These are phyloP conservation scores for Takifugu ocellatus DNA, from an alignment of 2,797 vertebrate species.

Conservation along the genomic window DNA sequence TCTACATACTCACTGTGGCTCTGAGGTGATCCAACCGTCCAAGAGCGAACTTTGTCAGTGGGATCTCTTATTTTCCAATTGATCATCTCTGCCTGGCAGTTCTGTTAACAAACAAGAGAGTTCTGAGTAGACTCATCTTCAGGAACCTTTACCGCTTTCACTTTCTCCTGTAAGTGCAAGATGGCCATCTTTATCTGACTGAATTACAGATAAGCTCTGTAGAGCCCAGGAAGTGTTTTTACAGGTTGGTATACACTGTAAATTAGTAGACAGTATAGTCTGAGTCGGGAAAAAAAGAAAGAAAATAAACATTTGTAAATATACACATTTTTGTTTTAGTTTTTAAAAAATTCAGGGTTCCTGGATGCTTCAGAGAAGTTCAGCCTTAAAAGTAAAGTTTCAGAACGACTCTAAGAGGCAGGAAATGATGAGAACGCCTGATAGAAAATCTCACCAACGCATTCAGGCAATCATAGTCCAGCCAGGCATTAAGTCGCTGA, in stretches of 20 bases:
- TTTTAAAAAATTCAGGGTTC: constrained; percentile 1
- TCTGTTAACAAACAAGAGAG: too few relatives aligned
- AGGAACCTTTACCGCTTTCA: too few relatives aligned
- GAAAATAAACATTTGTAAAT: too few relatives aligned
- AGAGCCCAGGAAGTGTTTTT: too few relatives aligned
- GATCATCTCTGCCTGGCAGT: constrained; percentile 16
- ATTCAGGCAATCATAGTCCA: constrained; percentile 12
- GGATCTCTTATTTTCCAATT: constrained; percentile 21
- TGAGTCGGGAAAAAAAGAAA: too few relatives aligned
- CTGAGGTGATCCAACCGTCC: constrained; percentile 65
- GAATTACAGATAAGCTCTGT: too few relatives aligned
- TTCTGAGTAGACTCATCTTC: too few relatives aligned
- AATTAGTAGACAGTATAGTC: too few relatives aligned
- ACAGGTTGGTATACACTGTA: too few relatives aligned
- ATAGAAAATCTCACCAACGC: constrained; percentile 8
- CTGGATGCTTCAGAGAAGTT: background rate
- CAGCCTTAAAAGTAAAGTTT: background rate
- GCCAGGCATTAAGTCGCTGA: constrained; percentile 6
- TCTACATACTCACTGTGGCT: constrained; percentile 52
- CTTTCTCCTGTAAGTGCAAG: too few relatives aligned
- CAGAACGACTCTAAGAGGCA: background rate
- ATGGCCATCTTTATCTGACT: too few relatives aligned
- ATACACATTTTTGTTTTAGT: too few relatives aligned
- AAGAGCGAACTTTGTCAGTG: constrained; percentile 63
- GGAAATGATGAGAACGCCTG: background rate